These are phyloP conservation scores for Hylaeus anthracinus DNA, from an alignment of 1,140 invertebrate species.

Conservation along the genomic window DNA sequence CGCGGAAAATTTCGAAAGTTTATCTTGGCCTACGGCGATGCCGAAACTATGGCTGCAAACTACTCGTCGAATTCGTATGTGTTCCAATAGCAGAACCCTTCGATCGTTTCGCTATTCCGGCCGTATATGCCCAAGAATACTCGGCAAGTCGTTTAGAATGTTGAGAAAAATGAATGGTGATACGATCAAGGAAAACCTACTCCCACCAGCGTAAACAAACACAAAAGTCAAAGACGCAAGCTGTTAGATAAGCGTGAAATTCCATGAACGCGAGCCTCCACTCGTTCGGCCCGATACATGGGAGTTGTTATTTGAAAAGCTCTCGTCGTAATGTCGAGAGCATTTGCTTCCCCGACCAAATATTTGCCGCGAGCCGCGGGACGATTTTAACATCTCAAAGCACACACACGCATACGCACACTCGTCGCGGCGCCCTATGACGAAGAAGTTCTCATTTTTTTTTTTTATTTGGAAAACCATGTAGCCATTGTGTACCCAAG, in stretches of 20 bases:
- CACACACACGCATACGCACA: constrained; percentile 49
- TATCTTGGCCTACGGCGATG: constrained; percentile 48
- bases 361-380: constrained; percentile 58
- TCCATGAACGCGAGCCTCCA: constrained; percentile 8
- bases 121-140: too few species aligned
- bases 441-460: not conserved
- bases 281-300: constrained; percentile 46
- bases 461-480: constrained; percentile 61
- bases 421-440: constrained; percentile 35
- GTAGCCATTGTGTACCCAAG: constrained; percentile 63
- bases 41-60: too few species aligned
- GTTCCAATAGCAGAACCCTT: too few species aligned
- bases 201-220: too few species aligned
- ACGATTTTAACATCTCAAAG: constrained; percentile 66
- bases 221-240: too few species aligned
- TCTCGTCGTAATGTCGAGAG: constrained; percentile 58
- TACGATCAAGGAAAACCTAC: too few species aligned
- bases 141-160: too few species aligned
- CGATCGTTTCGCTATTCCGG: too few species aligned
- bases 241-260: constrained; percentile 11
- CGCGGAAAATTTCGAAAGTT: constrained; percentile 53
- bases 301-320: constrained; percentile 61
- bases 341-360: constrained; percentile 61
- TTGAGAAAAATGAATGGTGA: too few species aligned
- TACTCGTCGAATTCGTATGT: too few species aligned